Evolutionary conservation across 2,797 vertebrate genomes (phyloP).

Genomic region (Hozukius guyotensis): DNA sequence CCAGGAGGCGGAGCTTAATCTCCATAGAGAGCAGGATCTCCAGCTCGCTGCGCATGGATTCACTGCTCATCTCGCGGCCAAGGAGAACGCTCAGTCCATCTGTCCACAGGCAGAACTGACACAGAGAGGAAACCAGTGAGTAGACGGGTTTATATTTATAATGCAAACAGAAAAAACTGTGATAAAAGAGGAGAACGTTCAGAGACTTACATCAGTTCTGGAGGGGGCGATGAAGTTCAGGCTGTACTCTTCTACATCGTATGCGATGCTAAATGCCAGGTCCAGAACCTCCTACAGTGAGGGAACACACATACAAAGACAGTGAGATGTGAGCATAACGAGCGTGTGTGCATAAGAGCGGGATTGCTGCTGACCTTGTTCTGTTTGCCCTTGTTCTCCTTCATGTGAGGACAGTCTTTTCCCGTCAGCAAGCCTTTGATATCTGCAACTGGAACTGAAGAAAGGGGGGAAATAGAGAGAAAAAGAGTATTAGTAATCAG

Average conservation of each 20-base stretch:
- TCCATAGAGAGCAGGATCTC: conserved; percentile 97
- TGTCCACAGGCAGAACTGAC: conserved; percentile 95
- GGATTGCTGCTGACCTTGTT: conserved; percentile 87
- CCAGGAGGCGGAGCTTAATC: conserved; percentile 94
- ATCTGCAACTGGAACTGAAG: conserved; percentile 91
- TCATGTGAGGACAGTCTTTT: conserved; percentile 95
- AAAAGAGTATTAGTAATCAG: neutral
- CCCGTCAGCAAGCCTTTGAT: conserved; percentile 92
- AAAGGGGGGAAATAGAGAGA: neutral
- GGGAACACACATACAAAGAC: neutral
- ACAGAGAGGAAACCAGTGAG: neutral
- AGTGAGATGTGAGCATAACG: neutral
- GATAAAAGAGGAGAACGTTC: neutral
- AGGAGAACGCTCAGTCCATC: conserved; percentile 93
- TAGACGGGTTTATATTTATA: fast-evolving
- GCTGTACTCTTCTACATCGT: conserved; percentile 89
- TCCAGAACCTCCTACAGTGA: conserved; percentile 89
- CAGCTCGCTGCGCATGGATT: conserved; percentile 91
- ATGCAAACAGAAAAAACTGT: neutral
- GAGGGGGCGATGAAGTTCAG: conserved; percentile 95
- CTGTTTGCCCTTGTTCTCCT: conserved; percentile 95
- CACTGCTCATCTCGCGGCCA: conserved; percentile 92
- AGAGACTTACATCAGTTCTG: conserved; percentile 90
- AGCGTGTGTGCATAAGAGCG: neutral
- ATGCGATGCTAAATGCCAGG: conserved; percentile 92